phyloP scores from a whole-genome alignment of 2,888 invertebrate genomes.

The Diaphora mendica region DNA sequence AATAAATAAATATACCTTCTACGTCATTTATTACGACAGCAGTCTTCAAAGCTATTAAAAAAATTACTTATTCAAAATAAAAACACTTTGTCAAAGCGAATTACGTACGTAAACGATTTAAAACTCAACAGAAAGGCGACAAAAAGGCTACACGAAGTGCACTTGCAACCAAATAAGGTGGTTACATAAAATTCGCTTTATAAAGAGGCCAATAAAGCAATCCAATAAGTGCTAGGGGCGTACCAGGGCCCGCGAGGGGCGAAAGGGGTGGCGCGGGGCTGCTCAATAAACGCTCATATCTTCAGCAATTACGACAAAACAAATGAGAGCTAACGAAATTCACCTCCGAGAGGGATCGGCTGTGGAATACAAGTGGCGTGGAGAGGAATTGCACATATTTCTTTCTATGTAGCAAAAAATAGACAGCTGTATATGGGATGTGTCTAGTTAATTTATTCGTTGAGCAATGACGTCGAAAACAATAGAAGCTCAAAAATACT shows the following conservation, averaged over 20 bases:
- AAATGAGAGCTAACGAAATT: slow-evolving; percentile 85
- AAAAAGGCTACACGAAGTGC: slow-evolving; percentile 42
- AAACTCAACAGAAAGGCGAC: slow-evolving; percentile 14
- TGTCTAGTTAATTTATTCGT: no score
- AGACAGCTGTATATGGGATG: no score
- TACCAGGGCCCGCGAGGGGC: slow-evolving; percentile 42
- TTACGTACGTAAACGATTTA: slow-evolving; percentile 5
- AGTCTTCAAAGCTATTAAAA: neutral
- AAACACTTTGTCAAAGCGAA: slow-evolving; percentile 2
- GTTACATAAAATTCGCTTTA: slow-evolving; percentile 70
- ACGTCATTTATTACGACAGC: neutral
- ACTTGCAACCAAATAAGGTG: slow-evolving; percentile 63
- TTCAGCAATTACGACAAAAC: slow-evolving; percentile 83
- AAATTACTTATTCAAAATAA: neutral
- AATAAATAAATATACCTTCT: neutral
- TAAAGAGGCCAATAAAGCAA: slow-evolving; percentile 74
- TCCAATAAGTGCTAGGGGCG: slow-evolving; percentile 72
- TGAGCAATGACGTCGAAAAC: no score
- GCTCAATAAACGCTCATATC: slow-evolving; percentile 77
- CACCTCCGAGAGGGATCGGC: slow-evolving; percentile 75
- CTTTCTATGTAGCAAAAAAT: neutral
- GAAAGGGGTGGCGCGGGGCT: slow-evolving; percentile 41
- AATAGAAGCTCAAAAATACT: no score
- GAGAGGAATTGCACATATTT: slow-evolving; percentile 50
- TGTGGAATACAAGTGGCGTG: slow-evolving; percentile 44